phyloP scores from a whole-genome alignment of 1,140 invertebrate species.

The Drosophila ogumai region DNA sequence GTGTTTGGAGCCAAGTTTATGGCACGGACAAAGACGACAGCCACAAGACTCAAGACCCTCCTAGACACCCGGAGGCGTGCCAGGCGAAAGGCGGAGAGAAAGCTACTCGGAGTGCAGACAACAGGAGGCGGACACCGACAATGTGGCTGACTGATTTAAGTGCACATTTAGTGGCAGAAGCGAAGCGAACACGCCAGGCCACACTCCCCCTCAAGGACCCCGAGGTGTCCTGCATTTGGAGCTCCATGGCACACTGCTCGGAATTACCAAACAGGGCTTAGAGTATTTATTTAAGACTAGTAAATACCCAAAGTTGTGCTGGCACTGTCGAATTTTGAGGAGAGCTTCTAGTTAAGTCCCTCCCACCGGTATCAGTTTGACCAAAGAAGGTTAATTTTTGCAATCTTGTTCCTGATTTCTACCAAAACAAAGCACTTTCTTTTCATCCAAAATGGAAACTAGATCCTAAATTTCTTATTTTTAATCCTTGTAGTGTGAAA shows the following conservation, averaged over 20 bases:
- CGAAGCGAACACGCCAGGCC: slow-evolving; percentile 15
- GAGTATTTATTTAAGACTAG: slow-evolving; percentile 2
- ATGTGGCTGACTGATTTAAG: slow-evolving; percentile 55
- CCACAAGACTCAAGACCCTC: slow-evolving; percentile 21
- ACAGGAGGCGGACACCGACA: slow-evolving; percentile 51
- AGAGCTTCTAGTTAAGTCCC: neutral
- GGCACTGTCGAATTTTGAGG: neutral
- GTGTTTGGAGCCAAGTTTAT: slow-evolving; percentile 43
- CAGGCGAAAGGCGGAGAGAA: slow-evolving; percentile 28
- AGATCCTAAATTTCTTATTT: neutral
- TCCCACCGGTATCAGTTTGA: neutral
- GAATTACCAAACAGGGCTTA: slow-evolving; percentile 13
- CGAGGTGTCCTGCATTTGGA: slow-evolving; percentile 20
- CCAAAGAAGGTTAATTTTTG: no score
- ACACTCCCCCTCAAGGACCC: slow-evolving; percentile 25
- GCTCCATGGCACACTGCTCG: slow-evolving; percentile 21
- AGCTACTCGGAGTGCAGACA: slow-evolving; percentile 42
- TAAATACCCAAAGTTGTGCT: neutral
- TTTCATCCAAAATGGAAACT: neutral
- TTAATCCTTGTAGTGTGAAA: neutral
- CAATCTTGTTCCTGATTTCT: neutral
- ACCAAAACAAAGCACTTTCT: neutral
- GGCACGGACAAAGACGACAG: slow-evolving; percentile 47
- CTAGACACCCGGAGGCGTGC: slow-evolving; percentile 31
- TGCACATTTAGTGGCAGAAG: slow-evolving; percentile 51